These are phyloP conservation scores for Cheilosia vernalis DNA, from an alignment of 2,888 invertebrate species.

Conservation along the genomic window DNA sequence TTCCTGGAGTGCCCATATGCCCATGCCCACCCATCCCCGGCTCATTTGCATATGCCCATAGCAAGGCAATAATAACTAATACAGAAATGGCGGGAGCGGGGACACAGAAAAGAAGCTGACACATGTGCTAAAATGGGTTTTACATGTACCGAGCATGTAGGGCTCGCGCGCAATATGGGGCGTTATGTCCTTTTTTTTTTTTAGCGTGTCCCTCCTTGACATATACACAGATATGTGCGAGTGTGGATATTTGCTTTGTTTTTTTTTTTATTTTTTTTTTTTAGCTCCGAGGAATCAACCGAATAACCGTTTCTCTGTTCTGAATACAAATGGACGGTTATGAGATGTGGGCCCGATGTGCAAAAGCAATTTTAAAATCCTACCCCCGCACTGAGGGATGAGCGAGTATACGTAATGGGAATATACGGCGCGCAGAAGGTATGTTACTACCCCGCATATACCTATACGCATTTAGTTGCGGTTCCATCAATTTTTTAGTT, in stretches of 20 bases:
- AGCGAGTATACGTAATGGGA: slow-evolving; percentile 63
- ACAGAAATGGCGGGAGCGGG: slow-evolving; percentile 36
- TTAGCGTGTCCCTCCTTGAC: slow-evolving; percentile 66
- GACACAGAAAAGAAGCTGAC: slow-evolving; percentile 56
- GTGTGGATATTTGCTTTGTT: slow-evolving; percentile 34
- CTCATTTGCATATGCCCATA: slow-evolving; percentile 71
- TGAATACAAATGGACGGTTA: slow-evolving; percentile 78
- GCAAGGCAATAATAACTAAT: slow-evolving; percentile 73
- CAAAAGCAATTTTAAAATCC: slow-evolving; percentile 75
- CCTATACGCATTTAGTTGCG: slow-evolving; percentile 76
- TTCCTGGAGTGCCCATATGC: slow-evolving; percentile 61
- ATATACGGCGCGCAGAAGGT: slow-evolving; percentile 66
- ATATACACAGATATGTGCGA: slow-evolving; percentile 33
- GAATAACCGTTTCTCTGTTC: slow-evolving; percentile 75
- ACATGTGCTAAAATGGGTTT: slow-evolving; percentile 73
- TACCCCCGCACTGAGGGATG: slow-evolving; percentile 49
- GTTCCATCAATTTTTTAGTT: slow-evolving; percentile 76
- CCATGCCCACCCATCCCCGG: slow-evolving; percentile 63
- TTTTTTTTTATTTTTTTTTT: slow-evolving; percentile 64
- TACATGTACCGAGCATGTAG: slow-evolving; percentile 73
- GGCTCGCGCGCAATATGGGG: slow-evolving; percentile 73
- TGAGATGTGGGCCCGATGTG: slow-evolving; percentile 76
- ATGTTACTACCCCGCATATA: slow-evolving; percentile 71
- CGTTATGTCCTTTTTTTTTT: slow-evolving; percentile 71
- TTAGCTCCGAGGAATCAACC: slow-evolving; percentile 69